A percentile compares a stretch with the other conserved stretches of the same genome.
Conservation (phyloP, 2,888 invertebrate genomes). For the Adelognathus sp. region DNA sequence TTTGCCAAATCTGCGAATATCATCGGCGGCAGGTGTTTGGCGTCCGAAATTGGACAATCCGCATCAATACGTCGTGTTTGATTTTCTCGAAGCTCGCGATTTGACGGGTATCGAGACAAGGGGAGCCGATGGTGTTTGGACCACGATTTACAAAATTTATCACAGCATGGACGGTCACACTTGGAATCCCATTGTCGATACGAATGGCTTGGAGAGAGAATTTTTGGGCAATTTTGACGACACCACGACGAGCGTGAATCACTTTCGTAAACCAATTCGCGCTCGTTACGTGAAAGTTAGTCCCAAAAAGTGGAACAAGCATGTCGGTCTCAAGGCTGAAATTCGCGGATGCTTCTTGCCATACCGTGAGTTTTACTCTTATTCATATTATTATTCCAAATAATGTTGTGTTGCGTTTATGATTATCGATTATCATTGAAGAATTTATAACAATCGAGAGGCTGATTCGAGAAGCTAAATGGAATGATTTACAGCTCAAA, state of each 20-base stretch:
- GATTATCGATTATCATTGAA: too few species aligned
- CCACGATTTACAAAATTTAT: slow-evolving; percentile 87
- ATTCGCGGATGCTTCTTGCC: slow-evolving; percentile 90
- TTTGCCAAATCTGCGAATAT: slow-evolving; percentile 65
- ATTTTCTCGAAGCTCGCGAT: slow-evolving; percentile 89
- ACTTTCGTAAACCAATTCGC: slow-evolving; percentile 88
- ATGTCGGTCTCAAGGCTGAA: slow-evolving; percentile 89
- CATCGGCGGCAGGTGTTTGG: slow-evolving; percentile 66
- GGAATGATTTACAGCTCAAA: slow-evolving; percentile 7
- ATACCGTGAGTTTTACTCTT: slow-evolving; percentile 80
- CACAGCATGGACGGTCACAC: slow-evolving; percentile 88
- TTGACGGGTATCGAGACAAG: slow-evolving; percentile 90
- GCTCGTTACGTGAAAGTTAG: slow-evolving; percentile 88
- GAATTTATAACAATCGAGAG: too few species aligned
- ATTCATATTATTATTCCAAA: neutral
- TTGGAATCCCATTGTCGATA: slow-evolving; percentile 87
- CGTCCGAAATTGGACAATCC: slow-evolving; percentile 68
- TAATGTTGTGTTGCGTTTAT: neutral
- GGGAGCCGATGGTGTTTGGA: slow-evolving; percentile 88
- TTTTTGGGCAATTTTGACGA: slow-evolving; percentile 90
- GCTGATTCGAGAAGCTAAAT: too few species aligned
- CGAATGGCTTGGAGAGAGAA: slow-evolving; percentile 82
- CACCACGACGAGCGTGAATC: slow-evolving; percentile 84
- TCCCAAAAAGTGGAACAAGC: slow-evolving; percentile 88
- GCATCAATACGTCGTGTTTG: slow-evolving; percentile 83